Evolutionary conservation across 1,140 invertebrate genomes (phyloP).

Genomic region (Phymorhynchus buccinoides): DNA sequence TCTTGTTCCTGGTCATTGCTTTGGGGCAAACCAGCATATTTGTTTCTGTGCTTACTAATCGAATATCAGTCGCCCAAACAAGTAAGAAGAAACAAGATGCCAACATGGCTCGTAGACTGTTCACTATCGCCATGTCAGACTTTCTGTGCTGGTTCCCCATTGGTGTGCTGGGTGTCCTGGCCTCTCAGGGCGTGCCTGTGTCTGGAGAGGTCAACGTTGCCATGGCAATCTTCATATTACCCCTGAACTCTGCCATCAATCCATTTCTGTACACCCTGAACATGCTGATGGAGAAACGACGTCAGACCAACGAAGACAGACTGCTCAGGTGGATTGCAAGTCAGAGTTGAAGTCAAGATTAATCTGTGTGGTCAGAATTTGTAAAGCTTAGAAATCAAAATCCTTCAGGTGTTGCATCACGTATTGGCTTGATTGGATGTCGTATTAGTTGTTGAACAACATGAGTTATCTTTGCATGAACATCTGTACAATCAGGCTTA

Average conservation of each 20-base stretch:
- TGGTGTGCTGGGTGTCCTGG: slow-evolving; percentile 38
- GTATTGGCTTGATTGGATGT: too few relatives aligned
- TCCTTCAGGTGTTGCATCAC: too few relatives aligned
- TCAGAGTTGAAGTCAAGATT: too few relatives aligned
- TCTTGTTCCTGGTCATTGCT: slow-evolving; percentile 47
- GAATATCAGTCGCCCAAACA: neutral
- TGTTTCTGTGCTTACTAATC: slow-evolving; percentile 4
- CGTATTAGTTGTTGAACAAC: too few relatives aligned
- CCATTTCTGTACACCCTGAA: slow-evolving; percentile 50
- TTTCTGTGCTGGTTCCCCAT: slow-evolving; percentile 41
- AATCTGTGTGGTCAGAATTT: too few relatives aligned
- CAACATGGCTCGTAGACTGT: slow-evolving; percentile 42
- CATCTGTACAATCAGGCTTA: too few relatives aligned
- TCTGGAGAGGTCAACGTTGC: slow-evolving; percentile 50
- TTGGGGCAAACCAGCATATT: slow-evolving; percentile 48
- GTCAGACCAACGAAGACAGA: slow-evolving; percentile 1
- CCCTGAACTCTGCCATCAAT: slow-evolving; percentile 54
- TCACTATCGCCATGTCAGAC: slow-evolving; percentile 44
- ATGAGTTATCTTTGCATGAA: too few relatives aligned
- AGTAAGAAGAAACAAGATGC: slow-evolving; percentile 32
- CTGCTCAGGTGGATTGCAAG: neutral
- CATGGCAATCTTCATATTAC: slow-evolving; percentile 50
- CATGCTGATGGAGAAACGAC: neutral
- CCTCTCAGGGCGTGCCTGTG: slow-evolving; percentile 42
- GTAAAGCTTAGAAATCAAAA: too few relatives aligned